Evolutionary conservation across 2,113 vertebrate genomes (phyloP).

Genomic region (Chamaetylas fuelleborni): DNA sequence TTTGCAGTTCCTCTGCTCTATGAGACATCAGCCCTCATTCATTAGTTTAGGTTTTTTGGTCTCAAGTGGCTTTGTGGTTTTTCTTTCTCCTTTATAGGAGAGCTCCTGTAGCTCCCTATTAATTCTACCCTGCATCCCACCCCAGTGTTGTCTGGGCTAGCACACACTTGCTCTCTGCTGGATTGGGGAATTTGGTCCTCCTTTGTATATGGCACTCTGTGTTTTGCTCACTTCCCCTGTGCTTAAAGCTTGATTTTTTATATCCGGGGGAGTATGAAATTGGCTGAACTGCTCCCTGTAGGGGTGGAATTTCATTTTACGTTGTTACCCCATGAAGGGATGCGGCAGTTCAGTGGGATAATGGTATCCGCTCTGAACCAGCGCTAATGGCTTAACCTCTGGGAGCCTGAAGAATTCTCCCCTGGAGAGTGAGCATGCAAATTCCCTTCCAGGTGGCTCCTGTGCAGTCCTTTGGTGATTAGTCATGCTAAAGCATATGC

Average conservation of each 20-base stretch:
- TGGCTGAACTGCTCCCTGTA: slow-evolving; percentile 34
- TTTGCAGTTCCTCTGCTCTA: neutral
- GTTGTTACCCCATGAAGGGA: neutral
- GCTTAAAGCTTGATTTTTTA: slow-evolving; percentile 42
- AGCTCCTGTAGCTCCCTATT: neutral
- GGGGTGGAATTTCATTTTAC: slow-evolving; percentile 61
- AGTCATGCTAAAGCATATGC: slow-evolving; percentile 57
- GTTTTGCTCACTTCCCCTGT: neutral
- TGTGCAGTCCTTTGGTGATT: slow-evolving; percentile 68
- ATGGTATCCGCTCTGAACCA: slow-evolving; percentile 55
- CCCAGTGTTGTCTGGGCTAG: neutral
- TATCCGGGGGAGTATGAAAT: slow-evolving; percentile 56
- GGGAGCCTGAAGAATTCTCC: slow-evolving; percentile 68
- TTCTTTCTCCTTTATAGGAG: neutral
- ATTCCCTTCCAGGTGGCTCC: slow-evolving; percentile 67
- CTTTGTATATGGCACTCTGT: slow-evolving; percentile 2
- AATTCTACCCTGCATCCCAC: neutral
- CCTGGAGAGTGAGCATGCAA: slow-evolving; percentile 63
- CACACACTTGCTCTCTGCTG: neutral
- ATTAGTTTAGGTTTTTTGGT: neutral
- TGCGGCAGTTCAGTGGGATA: slow-evolving; percentile 50
- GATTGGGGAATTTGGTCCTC: slow-evolving; percentile 9
- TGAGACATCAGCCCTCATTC: neutral
- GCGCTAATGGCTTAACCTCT: slow-evolving; percentile 57
- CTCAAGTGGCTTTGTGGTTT: neutral